Percentiles rank a stretch among this genome's conserved stretches.
Evolutionary conservation across 1,140 invertebrate species (phyloP).

Genomic region (Nomia melanderi): DNA sequence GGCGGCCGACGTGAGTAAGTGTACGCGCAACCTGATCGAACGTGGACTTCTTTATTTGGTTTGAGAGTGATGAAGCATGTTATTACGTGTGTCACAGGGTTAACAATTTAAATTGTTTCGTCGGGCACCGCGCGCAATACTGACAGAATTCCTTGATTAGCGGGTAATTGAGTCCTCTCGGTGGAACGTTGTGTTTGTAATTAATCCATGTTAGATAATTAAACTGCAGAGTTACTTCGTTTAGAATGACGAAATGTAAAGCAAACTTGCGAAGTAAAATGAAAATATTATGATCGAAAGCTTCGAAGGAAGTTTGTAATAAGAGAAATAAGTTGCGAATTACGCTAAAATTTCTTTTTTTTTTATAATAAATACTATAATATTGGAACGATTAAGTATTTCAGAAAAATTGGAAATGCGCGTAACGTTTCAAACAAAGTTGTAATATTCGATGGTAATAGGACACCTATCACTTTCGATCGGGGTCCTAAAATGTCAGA

Average conservation of each 20-base stretch:
- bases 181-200: conserved; percentile 1
- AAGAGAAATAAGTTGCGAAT: too few species aligned
- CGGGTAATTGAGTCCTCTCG: conserved; percentile 17
- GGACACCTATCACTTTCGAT: not conserved
- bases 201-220: conserved; percentile 1
- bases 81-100: conserved; percentile 12
- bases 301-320: too few species aligned
- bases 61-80: conserved; percentile 8
- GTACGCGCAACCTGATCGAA: conserved; percentile 40
- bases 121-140: not conserved
- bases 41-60: conserved; percentile 18
- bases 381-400: too few species aligned
- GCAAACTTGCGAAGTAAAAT: too few species aligned
- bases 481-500: conserved; percentile 14
- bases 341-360: too few species aligned
- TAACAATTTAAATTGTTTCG: conserved; percentile 21
- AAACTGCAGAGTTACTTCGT: too few species aligned
- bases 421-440: not conserved
- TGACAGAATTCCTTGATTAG: conserved; percentile 11
- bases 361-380: too few species aligned
- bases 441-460: not conserved
- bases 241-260: too few species aligned
- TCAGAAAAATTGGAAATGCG: not conserved
- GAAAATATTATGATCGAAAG: too few species aligned
- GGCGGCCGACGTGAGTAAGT: conserved; percentile 14